Percentiles rank a stretch among this genome's conserved stretches.
phyloP scores from a whole-genome alignment of 2,888 invertebrate genomes.

The Eumerus sabulonum region DNA sequence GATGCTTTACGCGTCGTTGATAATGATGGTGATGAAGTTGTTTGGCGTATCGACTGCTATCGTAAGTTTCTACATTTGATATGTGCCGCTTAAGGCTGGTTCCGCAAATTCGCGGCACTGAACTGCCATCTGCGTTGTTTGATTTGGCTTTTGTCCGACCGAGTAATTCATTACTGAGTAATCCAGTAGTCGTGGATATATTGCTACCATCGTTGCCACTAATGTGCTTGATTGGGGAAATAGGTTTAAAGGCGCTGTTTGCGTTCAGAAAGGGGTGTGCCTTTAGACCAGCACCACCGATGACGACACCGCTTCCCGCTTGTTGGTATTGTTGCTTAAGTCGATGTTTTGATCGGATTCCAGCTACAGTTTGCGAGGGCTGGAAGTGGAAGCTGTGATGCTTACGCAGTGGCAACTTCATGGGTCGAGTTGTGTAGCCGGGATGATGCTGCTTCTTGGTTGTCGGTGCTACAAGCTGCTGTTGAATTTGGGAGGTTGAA shows the following conservation, averaged over 20 bases:
- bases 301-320: conserved; percentile 22
- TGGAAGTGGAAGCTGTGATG: conserved; percentile 79
- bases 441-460: conserved; percentile 63
- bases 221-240: conserved; percentile 73
- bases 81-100: conserved; percentile 71
- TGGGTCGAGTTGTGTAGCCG: conserved; percentile 73
- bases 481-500: not conserved
- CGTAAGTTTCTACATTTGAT: conserved; percentile 71
- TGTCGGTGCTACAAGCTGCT: conserved; percentile 23
- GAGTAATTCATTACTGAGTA: conserved; percentile 54
- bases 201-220: conserved; percentile 14
- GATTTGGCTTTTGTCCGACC: conserved; percentile 43
- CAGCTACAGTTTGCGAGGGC: conserved; percentile 76
- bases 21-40: conserved; percentile 46
- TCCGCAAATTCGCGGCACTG: conserved; percentile 70
- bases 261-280: conserved; percentile 76
- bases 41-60: conserved; percentile 62
- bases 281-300: conserved; percentile 62
- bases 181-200: conserved; percentile 20
- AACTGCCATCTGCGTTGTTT: conserved; percentile 74
- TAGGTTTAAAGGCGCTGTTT: conserved; percentile 78
- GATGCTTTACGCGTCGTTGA: conserved; percentile 38
- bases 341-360: conserved; percentile 69
- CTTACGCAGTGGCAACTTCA: conserved; percentile 77
- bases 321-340: conserved; percentile 59